Base-by-base conservation (phyloP, 2,113 vertebrate species). In the Opisthocomus hoazin region DNA sequence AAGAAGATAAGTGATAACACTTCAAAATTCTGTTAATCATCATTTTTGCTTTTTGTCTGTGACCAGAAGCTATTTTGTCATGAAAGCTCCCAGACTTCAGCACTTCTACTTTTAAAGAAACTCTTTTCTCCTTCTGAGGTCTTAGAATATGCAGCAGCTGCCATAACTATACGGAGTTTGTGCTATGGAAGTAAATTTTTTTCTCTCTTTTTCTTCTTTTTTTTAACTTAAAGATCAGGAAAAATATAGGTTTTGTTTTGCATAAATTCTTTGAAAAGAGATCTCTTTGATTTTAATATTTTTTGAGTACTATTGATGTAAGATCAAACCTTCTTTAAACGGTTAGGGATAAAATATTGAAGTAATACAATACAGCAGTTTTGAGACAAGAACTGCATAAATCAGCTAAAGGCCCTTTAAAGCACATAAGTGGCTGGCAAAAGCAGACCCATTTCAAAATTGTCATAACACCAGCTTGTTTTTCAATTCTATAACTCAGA, bases 301-400 rank as follows among this genome's bases (percentile, higher is more conserved):
- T 97, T 96, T 94, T 48, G 88, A 96, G 48, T 50, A 90, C 63
- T 91, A 91, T 64, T 97, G 89, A 95, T 97, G 63, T 94, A 95
- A 91, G 85, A 97, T 91, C 90, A 97, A 98, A 94, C 39, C 77
- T 94, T 90, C 96, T 95, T 97, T 96, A 96, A 97, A 95, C 94
- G 68, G 84, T 96, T 96, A 95, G 83, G 96, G 84, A 96, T 87
- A 94, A 97, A 96, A 96, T 97, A 96, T 87, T 94, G 87, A 96
- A 96, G 93, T 93, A 98, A 97, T 97, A 96, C 86, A 95, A 97
- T 97, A 94, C 73, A 96, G 71, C 94, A 96, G 93, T 97, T 95
- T 96, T 65, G 73, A 73, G 96, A 97, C 87, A 92, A 95, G 84
- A 95, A 91, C 50, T 96, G 84, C 90, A 97, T 97, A 96, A 97